Conservation (phyloP, 2,113 vertebrate species). For the Pterophyllum scalare region DNA sequence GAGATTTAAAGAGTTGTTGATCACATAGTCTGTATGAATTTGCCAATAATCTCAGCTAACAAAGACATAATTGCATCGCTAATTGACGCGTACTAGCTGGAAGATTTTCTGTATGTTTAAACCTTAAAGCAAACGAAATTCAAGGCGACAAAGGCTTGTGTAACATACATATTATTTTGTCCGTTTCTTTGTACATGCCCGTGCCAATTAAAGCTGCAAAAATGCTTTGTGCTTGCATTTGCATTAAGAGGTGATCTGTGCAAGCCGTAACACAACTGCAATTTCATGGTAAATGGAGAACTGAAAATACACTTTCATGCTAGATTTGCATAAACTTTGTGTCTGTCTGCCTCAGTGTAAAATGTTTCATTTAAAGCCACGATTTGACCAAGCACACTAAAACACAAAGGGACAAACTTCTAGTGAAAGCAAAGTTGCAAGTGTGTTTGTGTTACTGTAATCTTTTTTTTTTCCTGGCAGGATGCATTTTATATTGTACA, state of each 20-base stretch:
- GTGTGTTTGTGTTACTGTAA: background rate
- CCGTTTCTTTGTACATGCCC: background rate
- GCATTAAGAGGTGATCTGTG: slow-evolving; percentile 10
- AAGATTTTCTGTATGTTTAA: background rate
- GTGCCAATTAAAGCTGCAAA: slow-evolving; percentile 5
- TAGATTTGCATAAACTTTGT: slow-evolving; percentile 38
- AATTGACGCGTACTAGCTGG: background rate
- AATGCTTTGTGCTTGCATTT: slow-evolving; percentile 20
- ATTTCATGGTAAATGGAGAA: slow-evolving; percentile 11
- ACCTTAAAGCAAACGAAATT: background rate
- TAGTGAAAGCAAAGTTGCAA: background rate
- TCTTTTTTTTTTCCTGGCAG: background rate
- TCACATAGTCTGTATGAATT: background rate
- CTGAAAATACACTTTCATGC: slow-evolving; percentile 5
- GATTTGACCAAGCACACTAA: background rate
- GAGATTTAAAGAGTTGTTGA: background rate
- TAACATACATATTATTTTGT: background rate
- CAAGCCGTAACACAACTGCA: background rate
- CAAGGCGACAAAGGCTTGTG: background rate
- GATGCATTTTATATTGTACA: background rate
- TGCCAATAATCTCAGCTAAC: background rate
- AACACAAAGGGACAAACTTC: background rate
- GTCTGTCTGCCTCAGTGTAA: background rate
- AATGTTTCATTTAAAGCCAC: background rate
- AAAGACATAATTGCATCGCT: background rate